These are phyloP conservation scores for Pseudochirops corinnae DNA, from an alignment of 2,797 vertebrate genomes.

Conservation along the genomic window DNA sequence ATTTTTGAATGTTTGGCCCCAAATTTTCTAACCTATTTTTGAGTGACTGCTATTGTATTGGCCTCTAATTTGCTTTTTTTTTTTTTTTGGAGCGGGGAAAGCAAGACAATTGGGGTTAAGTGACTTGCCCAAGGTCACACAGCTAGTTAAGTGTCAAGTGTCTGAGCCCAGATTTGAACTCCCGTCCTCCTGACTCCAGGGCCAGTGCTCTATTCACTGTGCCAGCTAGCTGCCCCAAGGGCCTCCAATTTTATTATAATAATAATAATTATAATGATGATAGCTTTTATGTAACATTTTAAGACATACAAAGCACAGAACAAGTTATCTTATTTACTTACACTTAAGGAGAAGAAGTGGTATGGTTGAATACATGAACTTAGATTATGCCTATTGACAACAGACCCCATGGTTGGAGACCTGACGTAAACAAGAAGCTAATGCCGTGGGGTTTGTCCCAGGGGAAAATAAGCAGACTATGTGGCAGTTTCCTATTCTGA, in stretches of 20 bases:
- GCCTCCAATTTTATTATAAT: background rate
- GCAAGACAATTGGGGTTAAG: too few species aligned
- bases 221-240: background rate
- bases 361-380: background rate
- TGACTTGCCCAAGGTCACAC: too few species aligned
- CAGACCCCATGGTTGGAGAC: background rate
- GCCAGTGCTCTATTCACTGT: too few species aligned
- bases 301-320: background rate
- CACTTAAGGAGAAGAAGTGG: background rate
- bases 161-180: too few species aligned
- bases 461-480: background rate
- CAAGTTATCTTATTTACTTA: background rate
- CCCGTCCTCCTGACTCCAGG: too few species aligned
- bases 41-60: background rate
- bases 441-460: background rate
- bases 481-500: background rate
- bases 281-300: background rate
- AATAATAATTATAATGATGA: background rate
- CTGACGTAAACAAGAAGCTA: background rate
- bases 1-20: background rate
- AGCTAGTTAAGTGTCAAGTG: too few species aligned
- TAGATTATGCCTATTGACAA: background rate
- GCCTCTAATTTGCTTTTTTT: background rate
- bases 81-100: too few species aligned
- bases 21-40: background rate